A percentile compares a stretch with the other conserved stretches of the same genome.
Conservation (phyloP, 2,113 vertebrate species). For the Caranx melampygus region DNA sequence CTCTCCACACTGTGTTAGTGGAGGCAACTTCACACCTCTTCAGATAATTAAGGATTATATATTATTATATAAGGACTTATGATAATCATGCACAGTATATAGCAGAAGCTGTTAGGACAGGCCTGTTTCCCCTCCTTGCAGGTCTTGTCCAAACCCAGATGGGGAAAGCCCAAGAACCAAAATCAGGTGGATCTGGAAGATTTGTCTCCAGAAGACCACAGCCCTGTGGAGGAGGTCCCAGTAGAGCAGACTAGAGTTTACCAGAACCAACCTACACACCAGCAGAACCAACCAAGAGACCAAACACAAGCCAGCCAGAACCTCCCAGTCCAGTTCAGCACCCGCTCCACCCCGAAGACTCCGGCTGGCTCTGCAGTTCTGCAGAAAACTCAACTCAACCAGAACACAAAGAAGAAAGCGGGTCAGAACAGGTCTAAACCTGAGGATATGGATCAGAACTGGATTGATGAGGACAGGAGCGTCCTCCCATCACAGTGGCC, state of each 20-base stretch:
- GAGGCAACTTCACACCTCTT: neutral
- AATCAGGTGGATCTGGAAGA: conserved; percentile 54
- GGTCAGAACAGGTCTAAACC: neutral
- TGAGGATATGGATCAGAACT: conserved; percentile 51
- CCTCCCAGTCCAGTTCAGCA: conserved; percentile 10
- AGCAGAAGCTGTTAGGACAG: neutral
- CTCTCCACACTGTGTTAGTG: neutral
- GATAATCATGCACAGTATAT: neutral
- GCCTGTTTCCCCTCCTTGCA: neutral
- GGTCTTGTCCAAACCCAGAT: conserved; percentile 28
- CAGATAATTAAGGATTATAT: neutral
- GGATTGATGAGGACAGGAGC: conserved; percentile 54
- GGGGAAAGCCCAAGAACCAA: conserved; percentile 53
- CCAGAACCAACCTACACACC: conserved; percentile 67
- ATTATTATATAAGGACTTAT: no score
- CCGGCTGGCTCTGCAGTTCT: conserved; percentile 23
- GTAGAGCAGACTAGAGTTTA: conserved; percentile 77
- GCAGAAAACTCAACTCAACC: conserved; percentile 36
- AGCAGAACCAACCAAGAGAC: conserved; percentile 21
- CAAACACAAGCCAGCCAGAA: conserved; percentile 31
- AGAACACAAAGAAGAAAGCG: conserved; percentile 30
- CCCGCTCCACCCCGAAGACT: neutral
- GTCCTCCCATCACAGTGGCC: conserved; percentile 35
- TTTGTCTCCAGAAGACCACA: conserved; percentile 62
- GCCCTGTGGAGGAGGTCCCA: conserved; percentile 74